Evolutionary conservation across 2,888 invertebrate genomes (phyloP).

Genomic region (Peribatodes rhomboidaria): DNA sequence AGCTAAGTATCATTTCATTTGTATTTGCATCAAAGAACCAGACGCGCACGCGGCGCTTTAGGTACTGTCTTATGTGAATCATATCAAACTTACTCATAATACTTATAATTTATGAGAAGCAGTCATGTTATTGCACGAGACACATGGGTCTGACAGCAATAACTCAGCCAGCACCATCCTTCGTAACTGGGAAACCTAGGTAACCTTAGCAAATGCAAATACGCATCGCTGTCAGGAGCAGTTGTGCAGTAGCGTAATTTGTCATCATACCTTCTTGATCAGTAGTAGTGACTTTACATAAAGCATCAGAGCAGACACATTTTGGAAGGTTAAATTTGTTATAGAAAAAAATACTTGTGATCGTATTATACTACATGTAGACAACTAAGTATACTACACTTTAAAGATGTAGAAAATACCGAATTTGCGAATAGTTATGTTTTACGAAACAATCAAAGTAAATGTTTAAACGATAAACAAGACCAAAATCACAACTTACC

Average conservation of each 20-base stretch:
- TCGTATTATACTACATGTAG: too few species aligned
- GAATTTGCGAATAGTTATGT: not conserved
- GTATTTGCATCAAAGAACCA: too few species aligned
- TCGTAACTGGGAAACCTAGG: slow-evolving; percentile 40
- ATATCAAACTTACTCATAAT: not conserved
- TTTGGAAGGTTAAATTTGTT: not conserved
- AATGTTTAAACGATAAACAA: not conserved
- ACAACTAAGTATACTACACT: too few species aligned
- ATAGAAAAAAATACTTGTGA: too few species aligned
- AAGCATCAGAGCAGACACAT: not conserved
- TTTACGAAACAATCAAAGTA: not conserved
- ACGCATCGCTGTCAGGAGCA: slow-evolving; percentile 41
- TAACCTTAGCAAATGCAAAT: slow-evolving; percentile 44
- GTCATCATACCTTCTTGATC: slow-evolving; percentile 5
- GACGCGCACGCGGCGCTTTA: too few species aligned
- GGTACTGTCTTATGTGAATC: too few species aligned
- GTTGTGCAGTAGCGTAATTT: slow-evolving; percentile 35
- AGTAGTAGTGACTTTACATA: not conserved
- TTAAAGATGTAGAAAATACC: not conserved
- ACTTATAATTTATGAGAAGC: not conserved
- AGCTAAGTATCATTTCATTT: too few species aligned
- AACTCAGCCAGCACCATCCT: slow-evolving; percentile 37
- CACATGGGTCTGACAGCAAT: slow-evolving; percentile 38
- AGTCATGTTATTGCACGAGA: slow-evolving; percentile 36
- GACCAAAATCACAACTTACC: not conserved